Evolutionary conservation across 2,888 invertebrate genomes (phyloP).

Genomic region (Strigamia maritima): DNA sequence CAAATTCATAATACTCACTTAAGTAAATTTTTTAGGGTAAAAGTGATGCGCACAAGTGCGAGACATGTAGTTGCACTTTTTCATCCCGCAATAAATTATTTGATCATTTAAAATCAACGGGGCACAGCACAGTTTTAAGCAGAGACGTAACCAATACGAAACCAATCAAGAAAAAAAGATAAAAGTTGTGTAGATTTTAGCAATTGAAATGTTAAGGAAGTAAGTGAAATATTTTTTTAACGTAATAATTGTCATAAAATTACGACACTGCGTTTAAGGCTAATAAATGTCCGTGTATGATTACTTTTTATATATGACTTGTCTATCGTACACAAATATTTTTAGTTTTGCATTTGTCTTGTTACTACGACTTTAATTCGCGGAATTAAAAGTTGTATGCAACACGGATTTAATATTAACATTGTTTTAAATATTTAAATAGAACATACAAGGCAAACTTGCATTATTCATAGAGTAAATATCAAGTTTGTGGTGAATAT

Average conservation of each 20-base stretch:
- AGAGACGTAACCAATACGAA: neutral
- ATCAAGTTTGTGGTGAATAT: neutral
- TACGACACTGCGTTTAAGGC: no score
- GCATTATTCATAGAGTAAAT: neutral
- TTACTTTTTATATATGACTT: no score
- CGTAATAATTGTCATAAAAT: neutral
- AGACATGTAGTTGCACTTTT: neutral
- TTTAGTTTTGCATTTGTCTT: neutral
- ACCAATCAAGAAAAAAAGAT: neutral
- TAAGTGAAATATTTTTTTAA: neutral
- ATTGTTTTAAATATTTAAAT: neutral
- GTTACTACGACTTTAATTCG: neutral
- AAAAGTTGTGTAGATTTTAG: neutral
- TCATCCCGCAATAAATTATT: constrained; percentile 35
- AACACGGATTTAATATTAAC: no score
- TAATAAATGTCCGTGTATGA: no score
- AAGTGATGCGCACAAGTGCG: neutral
- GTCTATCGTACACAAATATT: no score
- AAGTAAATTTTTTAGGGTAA: constrained; percentile 1
- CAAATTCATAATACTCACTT: neutral
- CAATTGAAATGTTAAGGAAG: neutral
- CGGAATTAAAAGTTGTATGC: no score
- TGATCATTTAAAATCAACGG: constrained; percentile 29
- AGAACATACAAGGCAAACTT: neutral
- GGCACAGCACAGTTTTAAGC: neutral